Conservation (phyloP, 2,797 vertebrate genomes). For the Hemitrygon akajei region DNA sequence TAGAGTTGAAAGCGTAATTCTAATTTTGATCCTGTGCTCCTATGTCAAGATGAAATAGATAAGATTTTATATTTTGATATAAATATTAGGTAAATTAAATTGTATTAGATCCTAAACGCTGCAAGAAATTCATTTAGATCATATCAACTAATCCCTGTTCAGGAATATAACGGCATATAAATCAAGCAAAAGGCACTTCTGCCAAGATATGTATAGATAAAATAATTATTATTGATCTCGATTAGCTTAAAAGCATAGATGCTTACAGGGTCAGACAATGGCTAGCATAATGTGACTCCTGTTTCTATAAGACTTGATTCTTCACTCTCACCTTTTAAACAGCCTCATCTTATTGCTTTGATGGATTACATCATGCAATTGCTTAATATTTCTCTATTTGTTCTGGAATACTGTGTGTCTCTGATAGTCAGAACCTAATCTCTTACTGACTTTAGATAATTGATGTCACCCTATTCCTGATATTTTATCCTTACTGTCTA, state of each 20-base stretch:
- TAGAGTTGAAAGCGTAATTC: neutral
- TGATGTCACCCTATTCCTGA: neutral
- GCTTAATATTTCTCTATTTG: constrained; percentile 42
- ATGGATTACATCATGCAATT: constrained; percentile 39
- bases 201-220: neutral
- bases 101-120: neutral
- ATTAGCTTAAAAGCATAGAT: constrained; percentile 8
- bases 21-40: neutral
- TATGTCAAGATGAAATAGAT: neutral
- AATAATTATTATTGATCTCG: constrained; percentile 22
- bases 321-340: constrained; percentile 46
- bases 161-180: neutral
- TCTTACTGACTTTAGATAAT: neutral
- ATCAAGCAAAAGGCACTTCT: constrained; percentile 7
- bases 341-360: constrained; percentile 30
- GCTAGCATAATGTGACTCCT: neutral
- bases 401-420: constrained; percentile 35
- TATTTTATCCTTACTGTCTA: constrained; percentile 20
- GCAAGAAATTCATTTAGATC: neutral
- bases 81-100: neutral
- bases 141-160: neutral
- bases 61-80: neutral
- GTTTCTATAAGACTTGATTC: constrained; percentile 53
- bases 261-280: constrained; percentile 15
- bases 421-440: constrained; percentile 6